Base-by-base conservation (phyloP, 1,140 invertebrate genomes). In the Pogonomyrmex californicus region DNA sequence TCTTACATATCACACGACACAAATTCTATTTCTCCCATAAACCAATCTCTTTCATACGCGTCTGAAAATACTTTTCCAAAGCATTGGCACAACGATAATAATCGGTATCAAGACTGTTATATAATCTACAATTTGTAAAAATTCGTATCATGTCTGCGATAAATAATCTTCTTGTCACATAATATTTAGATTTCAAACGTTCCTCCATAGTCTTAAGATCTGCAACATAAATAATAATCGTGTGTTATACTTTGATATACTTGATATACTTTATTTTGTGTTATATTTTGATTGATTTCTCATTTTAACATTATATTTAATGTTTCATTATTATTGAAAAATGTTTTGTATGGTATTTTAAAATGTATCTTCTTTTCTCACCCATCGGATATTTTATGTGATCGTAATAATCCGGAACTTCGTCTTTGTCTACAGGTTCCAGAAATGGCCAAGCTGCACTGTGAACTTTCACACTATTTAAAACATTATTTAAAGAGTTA, bases 301-400 rank as follows among this genome's bases (percentile, higher is more conserved):
- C 4, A 60, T 58, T 73, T 73, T 38, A 71, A 36, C 1, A 51
- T 23, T 10, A 30, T n/a, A 79, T 17, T 41, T 60, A 44, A 33
- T 63, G 47, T 47, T 77, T 65, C 23, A 23, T 23, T 12, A 73
- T 33, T 38, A 65, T 36, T n/a, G 0, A 12, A 62, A 33, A 60
- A 2, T 10, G 4, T 12, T 76, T 17, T 17, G 1, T 0, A 23
- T 41, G 0, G 17, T 23, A 23, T 38, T 56, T 36, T 47, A 36
- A 41, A 47, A 63, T 41, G 1, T 47, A 78, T 38, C 7, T 38
- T 79, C 30, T 23, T 6, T 70, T 38, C 96, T 96, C 94, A 99
- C 98, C 99, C 98, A 99, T 99, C 0, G 99, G 99, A 96, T 98
- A 99, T 94, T 99, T 99, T 82, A 99, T 99, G 92, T 99, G 97